These are phyloP conservation scores for Sebastes glaucus DNA, from an alignment of 2,797 vertebrate species.

Conservation along the genomic window DNA sequence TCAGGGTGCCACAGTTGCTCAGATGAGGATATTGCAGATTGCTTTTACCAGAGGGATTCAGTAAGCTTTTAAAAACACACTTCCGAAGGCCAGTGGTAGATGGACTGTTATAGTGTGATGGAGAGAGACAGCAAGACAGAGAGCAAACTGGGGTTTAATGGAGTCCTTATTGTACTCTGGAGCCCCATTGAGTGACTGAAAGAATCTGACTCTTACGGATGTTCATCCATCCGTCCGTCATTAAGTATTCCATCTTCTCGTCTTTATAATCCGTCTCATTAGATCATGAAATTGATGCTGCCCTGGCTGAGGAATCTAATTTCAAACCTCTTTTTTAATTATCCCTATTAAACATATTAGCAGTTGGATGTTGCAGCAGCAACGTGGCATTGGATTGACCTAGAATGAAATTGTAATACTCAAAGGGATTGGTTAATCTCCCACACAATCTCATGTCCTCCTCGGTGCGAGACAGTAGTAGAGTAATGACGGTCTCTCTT, in stretches of 20 bases:
- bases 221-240: constrained; percentile 18
- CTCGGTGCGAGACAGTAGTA: not conserved
- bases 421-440: constrained; percentile 4
- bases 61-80: constrained; percentile 56
- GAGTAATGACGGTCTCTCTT: constrained; percentile 39
- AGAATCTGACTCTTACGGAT: constrained; percentile 40
- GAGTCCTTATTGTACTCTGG: constrained; percentile 55
- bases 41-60: constrained; percentile 20
- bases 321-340: constrained; percentile 29
- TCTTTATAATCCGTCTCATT: constrained; percentile 35
- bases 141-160: constrained; percentile 57
- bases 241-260: constrained; percentile 10
- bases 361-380: not conserved
- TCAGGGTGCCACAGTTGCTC: not conserved
- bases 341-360: constrained; percentile 18
- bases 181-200: constrained; percentile 42
- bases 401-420: constrained; percentile 10
- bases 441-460: constrained; percentile 9
- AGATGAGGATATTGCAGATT: constrained; percentile 10
- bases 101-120: constrained; percentile 25
- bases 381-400: constrained; percentile 27
- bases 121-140: constrained; percentile 12
- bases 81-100: constrained; percentile 26
- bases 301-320: constrained; percentile 23
- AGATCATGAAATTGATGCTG: constrained; percentile 11